Evolutionary conservation across 2,797 vertebrate species (phyloP), one percentile per base, ranked within the genome.

Genomic region (Eremophila alpestris): DNA sequence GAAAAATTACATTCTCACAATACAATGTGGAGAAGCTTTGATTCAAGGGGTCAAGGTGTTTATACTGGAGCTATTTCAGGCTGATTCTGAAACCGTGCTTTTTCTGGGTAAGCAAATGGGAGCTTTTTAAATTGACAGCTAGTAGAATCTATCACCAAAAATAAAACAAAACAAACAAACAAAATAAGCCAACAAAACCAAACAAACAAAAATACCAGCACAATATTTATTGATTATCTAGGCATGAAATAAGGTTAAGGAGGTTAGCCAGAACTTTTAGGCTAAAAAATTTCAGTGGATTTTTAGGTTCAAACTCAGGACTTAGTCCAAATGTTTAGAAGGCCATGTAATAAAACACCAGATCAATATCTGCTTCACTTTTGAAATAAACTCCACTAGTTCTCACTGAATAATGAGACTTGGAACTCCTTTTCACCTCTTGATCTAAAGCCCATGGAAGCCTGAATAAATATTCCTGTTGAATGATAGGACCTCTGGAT

Each of bases 301-400:
- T 87, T 22, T 79, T 58, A 43, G n/a, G n/a, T 77, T 94, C 48
- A 62, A 5, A 30, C 16, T 90, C 38, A 82, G 34, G 27, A 23
- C 18, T 60, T 77, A 82, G 48, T 74, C 67, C 34, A 82, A 84
- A 41, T 68, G 41, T 93, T 95, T 84, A 79, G 67, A 94, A 91
- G 59, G 60, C 40, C 19, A 58, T 54, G 32, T 64, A 92, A 92
- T 54, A 70, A 84, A 34, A 43, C 6, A 87, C 40, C 26, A 93
- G 52, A 87, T 94, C 59, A 80, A 74, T 96, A 95, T 87, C 81
- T 77, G 45, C 56, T 80, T 92, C 2, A 41, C 63, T 90, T 94
- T 89, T 56, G 67, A 89, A 95, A 79, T 4, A 2, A 85, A n/a
- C 9, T 90, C 29, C 29, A 26, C 32, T 74, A 82, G 48, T 60